phyloP scores from a whole-genome alignment of 2,797 vertebrate genomes.

The Crocidura indochinensis region DNA sequence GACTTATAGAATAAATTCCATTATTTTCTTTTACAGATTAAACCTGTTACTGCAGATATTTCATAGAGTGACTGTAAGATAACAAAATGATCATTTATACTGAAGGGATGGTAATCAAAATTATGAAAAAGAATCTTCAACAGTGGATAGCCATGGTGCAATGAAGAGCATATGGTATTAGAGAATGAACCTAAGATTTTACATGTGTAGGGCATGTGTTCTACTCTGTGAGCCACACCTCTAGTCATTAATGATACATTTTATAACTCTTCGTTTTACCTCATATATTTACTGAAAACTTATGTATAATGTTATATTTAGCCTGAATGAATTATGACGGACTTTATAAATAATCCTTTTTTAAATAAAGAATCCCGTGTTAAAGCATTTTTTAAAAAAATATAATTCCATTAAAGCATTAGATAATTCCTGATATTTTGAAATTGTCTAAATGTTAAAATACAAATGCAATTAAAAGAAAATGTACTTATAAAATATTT shows the following conservation, averaged over 20 bases:
- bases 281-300: constrained; percentile 28
- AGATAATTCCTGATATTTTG: neutral
- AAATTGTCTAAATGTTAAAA: neutral
- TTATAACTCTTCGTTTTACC: neutral
- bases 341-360: constrained; percentile 1
- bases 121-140: neutral
- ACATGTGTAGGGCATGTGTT: no score
- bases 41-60: constrained; percentile 20
- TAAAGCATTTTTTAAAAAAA: constrained; percentile 9
- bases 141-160: no score
- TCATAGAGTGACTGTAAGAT: neutral
- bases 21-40: neutral
- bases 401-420: neutral
- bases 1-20: neutral
- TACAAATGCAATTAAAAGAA: constrained; percentile 4
- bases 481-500: constrained; percentile 44
- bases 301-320: neutral
- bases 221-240: no score
- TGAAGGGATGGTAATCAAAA: constrained; percentile 14
- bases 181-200: no score
- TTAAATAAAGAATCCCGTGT: neutral
- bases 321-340: neutral
- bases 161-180: no score
- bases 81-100: neutral
- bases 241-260: neutral